These are phyloP conservation scores for Myotis findleyi DNA, from an alignment of 2,797 vertebrate species.

Conservation along the genomic window DNA sequence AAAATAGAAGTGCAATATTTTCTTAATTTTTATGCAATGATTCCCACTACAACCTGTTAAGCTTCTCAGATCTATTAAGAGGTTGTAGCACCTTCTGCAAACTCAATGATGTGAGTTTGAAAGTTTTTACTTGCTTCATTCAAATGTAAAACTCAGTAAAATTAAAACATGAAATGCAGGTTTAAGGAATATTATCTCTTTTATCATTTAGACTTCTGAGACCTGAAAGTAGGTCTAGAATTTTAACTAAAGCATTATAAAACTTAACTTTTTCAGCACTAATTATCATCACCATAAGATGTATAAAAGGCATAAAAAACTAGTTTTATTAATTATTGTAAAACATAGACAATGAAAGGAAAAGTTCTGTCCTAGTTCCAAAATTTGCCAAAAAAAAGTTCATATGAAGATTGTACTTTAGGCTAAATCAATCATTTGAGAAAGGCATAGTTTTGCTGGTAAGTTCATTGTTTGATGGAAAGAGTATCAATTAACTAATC, in stretches of 20 bases:
- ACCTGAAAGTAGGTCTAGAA: conserved; percentile 51
- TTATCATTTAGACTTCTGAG: conserved; percentile 47
- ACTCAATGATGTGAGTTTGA: not conserved
- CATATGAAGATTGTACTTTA: not conserved
- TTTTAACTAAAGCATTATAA: conserved; percentile 60
- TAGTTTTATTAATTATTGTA: conserved; percentile 57
- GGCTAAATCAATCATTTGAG: not conserved
- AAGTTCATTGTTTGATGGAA: conserved; percentile 56
- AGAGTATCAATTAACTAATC: conserved; percentile 66
- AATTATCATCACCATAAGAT: not conserved
- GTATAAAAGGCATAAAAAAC: not conserved
- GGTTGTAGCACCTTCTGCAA: not conserved
- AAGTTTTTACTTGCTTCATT: conserved; percentile 53
- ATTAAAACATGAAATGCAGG: conserved; percentile 47
- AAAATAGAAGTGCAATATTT: not conserved
- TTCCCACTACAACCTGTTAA: not conserved
- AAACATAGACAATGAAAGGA: conserved; percentile 54
- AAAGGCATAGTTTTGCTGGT: conserved; percentile 27
- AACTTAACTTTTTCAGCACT: not conserved
- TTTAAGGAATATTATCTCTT: conserved; percentile 36
- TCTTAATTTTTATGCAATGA: conserved; percentile 26
- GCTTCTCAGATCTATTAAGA: not conserved
- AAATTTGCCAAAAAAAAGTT: not conserved
- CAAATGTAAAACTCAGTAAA: conserved; percentile 49
- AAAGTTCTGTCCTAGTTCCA: not conserved